Conservation (phyloP, 2,888 invertebrate genomes). For the Meteorus colon region DNA sequence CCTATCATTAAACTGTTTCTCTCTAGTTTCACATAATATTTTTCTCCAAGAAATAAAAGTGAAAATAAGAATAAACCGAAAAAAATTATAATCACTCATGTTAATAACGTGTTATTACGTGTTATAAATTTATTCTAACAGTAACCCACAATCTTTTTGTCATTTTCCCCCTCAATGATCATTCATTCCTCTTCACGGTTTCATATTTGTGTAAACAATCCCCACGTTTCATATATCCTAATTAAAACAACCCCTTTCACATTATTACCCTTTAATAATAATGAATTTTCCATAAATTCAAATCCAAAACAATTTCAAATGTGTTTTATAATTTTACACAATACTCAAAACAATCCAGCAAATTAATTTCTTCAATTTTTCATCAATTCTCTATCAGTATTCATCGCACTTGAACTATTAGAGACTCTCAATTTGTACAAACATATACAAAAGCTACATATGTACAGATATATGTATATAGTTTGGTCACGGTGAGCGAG, state of each 20-base stretch:
- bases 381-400: neutral
- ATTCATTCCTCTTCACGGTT: neutral
- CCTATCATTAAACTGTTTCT: no score
- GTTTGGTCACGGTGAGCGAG: constrained; percentile 70
- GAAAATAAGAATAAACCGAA: neutral
- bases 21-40: no score
- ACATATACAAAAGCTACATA: neutral
- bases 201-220: neutral
- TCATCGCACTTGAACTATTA: neutral
- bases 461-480: constrained; percentile 46
- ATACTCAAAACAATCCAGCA: neutral
- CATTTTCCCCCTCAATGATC: constrained; percentile 31
- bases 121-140: constrained; percentile 11
- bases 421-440: constrained; percentile 63
- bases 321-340: neutral
- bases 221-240: constrained; percentile 27
- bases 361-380: constrained; percentile 31
- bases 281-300: constrained; percentile 11
- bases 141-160: constrained; percentile 29
- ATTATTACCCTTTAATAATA: constrained; percentile 29
- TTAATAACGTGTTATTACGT: constrained; percentile 10
- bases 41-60: neutral
- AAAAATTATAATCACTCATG: constrained; percentile 5
- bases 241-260: constrained; percentile 15
- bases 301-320: no score